Evolutionary conservation across 2,888 invertebrate species (phyloP).

Genomic region (Helicoverpa assulta): DNA sequence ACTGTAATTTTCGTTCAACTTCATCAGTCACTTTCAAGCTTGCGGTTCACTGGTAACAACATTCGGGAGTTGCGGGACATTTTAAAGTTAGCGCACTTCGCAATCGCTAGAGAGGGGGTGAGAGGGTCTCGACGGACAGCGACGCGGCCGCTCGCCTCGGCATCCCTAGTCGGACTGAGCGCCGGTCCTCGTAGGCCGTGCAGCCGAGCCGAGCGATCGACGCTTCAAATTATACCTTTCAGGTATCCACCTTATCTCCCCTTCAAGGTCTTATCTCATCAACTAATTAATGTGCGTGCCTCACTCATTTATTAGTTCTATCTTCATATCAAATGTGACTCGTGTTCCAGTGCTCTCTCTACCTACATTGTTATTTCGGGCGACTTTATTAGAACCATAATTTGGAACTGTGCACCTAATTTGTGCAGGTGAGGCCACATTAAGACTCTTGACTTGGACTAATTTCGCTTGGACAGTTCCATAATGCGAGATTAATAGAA

Average conservation of each 20-base stretch:
- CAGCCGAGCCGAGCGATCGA: conserved; percentile 64
- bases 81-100: conserved; percentile 81
- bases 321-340: conserved; percentile 52
- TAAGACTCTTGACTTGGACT: conserved; percentile 43
- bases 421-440: conserved; percentile 32
- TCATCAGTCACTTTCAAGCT: conserved; percentile 79
- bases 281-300: conserved; percentile 67
- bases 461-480: conserved; percentile 55
- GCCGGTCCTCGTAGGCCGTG: conserved; percentile 55
- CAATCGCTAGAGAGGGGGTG: conserved; percentile 59
- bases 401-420: conserved; percentile 18
- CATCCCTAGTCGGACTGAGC: conserved; percentile 72
- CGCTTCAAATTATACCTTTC: conserved; percentile 70
- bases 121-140: conserved; percentile 54
- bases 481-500: conserved; percentile 63
- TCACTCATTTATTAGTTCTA: conserved; percentile 62
- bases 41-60: conserved; percentile 69
- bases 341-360: conserved; percentile 30
- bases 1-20: conserved; percentile 65
- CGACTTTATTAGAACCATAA: conserved; percentile 2
- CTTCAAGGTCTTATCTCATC: conserved; percentile 66
- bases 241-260: conserved; percentile 71
- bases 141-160: conserved; percentile 67
- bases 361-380: conserved; percentile 17
- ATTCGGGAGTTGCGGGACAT: conserved; percentile 73